Conservation (phyloP, 2,888 invertebrate species). For the Macrosoma leucophasiata region DNA sequence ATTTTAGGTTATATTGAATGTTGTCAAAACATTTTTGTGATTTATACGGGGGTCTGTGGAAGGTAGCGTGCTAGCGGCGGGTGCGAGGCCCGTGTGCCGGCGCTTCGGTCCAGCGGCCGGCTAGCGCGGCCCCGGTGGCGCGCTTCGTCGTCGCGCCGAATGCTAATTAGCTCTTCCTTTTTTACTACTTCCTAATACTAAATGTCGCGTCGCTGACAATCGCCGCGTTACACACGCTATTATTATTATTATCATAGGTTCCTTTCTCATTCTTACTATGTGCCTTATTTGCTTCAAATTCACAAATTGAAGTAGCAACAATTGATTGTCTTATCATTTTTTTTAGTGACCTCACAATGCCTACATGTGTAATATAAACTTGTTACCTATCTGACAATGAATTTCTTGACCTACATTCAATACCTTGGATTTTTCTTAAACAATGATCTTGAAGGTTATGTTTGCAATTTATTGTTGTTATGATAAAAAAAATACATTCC, state of each 20-base stretch:
- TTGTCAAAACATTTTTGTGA: constrained; percentile 56
- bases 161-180: constrained; percentile 69
- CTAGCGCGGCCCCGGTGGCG: constrained; percentile 37
- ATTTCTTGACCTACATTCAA: constrained; percentile 41
- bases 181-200: constrained; percentile 56
- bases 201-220: constrained; percentile 30
- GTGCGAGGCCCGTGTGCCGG: constrained; percentile 20
- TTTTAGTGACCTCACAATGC: constrained; percentile 37
- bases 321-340: constrained; percentile 23
- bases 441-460: too few relatives aligned
- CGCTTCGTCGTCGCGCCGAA: constrained; percentile 54
- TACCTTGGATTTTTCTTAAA: constrained; percentile 35
- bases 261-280: constrained; percentile 2
- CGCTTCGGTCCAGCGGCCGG: constrained; percentile 20
- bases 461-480: too few relatives aligned
- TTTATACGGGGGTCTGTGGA: constrained; percentile 12
- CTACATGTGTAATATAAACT: constrained; percentile 35
- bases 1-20: constrained; percentile 74
- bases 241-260: too few relatives aligned
- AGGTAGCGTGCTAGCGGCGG: constrained; percentile 11
- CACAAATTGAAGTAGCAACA: too few relatives aligned
- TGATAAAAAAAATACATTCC: too few relatives aligned
- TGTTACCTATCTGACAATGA: constrained; percentile 39
- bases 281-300: too few relatives aligned
- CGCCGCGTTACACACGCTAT: constrained; percentile 15